phyloP scores from a whole-genome alignment of 37 sponge, comb jelly and placozoan genomes.

The Spongilla lacustris region DNA sequence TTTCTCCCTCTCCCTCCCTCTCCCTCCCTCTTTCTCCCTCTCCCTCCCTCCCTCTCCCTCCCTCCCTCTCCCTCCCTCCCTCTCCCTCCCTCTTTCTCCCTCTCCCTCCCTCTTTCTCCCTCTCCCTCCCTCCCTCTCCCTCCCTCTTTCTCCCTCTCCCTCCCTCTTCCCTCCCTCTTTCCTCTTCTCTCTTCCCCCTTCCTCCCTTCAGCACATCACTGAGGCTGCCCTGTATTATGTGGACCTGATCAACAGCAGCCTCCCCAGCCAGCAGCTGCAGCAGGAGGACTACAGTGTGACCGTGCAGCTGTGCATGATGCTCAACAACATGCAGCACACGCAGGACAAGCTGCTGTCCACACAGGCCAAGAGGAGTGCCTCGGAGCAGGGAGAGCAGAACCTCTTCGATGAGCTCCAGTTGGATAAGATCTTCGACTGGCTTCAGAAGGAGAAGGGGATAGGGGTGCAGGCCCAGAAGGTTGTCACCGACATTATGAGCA shows the following conservation, averaged over 20 bases:
- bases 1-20: too few relatives aligned
- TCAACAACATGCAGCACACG: slow-evolving; percentile 59
- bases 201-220: neutral
- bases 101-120: neutral
- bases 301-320: slow-evolving; percentile 39
- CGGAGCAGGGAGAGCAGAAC: slow-evolving; percentile 9
- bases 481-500: slow-evolving; percentile 17
- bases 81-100: neutral
- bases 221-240: neutral
- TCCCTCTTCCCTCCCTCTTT: neutral
- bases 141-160: neutral
- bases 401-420: slow-evolving; percentile 4
- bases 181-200: neutral
- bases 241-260: neutral
- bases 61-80: neutral
- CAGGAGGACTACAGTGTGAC: neutral
- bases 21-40: too few relatives aligned
- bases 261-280: neutral
- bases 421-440: slow-evolving; percentile 16
- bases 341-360: neutral
- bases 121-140: neutral
- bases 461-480: slow-evolving; percentile 15
- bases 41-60: too few relatives aligned
- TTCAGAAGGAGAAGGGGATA: slow-evolving; percentile 17
- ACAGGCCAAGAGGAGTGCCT: neutral